These are phyloP conservation scores for Holacanthus passer DNA, from an alignment of 2,113 vertebrate species.

Conservation along the genomic window DNA sequence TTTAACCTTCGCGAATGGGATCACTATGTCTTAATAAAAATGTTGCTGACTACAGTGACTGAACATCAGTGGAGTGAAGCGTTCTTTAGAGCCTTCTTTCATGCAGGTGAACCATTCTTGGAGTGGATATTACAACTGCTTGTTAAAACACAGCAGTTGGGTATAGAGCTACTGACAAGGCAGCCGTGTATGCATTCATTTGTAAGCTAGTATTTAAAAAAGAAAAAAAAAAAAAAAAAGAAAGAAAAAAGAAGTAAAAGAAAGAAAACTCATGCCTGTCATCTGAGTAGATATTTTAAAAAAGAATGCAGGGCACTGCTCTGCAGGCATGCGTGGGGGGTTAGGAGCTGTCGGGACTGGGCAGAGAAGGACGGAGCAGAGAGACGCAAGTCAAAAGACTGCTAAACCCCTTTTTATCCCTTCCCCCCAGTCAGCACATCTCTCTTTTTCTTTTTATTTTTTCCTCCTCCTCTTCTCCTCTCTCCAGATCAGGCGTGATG, in stretches of 20 bases:
- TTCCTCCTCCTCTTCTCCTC: slow-evolving; percentile 12
- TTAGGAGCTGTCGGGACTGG: not conserved
- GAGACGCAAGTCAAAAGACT: slow-evolving; percentile 36
- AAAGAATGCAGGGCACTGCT: slow-evolving; percentile 65
- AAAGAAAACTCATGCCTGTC: slow-evolving; percentile 68
- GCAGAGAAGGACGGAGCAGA: slow-evolving; percentile 42
- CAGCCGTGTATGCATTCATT: slow-evolving; percentile 71
- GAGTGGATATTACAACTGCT: slow-evolving; percentile 59
- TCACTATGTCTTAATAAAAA: slow-evolving; percentile 26
- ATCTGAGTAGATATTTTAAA: slow-evolving; percentile 46
- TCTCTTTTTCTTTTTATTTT: slow-evolving; percentile 31
- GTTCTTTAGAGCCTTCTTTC: slow-evolving; percentile 61
- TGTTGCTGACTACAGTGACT: slow-evolving; percentile 49
- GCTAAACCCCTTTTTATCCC: slow-evolving; percentile 34
- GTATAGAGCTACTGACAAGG: slow-evolving; percentile 65
- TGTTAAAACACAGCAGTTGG: slow-evolving; percentile 70
- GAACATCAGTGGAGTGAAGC: slow-evolving; percentile 55
- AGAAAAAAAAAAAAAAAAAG: slow-evolving; percentile 37
- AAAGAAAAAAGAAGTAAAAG: slow-evolving; percentile 45
- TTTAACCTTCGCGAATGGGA: not conserved
- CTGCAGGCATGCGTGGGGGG: slow-evolving; percentile 69
- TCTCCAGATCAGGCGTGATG: slow-evolving; percentile 44
- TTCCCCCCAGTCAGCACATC: slow-evolving; percentile 1
- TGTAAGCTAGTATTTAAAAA: slow-evolving; percentile 55
- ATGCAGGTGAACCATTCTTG: slow-evolving; percentile 76